Base-by-base conservation (phyloP, 2,797 vertebrate genomes). In the Catamblyrhynchus diadema region DNA sequence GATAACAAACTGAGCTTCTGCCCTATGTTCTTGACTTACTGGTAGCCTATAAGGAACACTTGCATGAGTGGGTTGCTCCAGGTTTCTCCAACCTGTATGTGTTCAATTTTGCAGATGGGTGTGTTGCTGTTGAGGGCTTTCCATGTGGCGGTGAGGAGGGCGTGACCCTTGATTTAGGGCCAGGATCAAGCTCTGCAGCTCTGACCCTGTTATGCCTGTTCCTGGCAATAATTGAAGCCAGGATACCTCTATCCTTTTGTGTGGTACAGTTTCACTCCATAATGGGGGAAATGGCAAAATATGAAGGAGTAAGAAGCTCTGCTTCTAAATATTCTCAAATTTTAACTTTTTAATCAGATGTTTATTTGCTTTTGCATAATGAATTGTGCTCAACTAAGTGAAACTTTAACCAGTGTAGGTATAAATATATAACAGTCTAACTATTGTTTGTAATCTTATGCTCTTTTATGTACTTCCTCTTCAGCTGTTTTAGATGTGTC, bases 71-170 rank as follows among this genome's bases (percentile, higher is more conserved):
- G 12, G 6, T 56, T 56, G 15, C 41, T 41, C 61, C 61, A 27
- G 4, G 22, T 59, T 53, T 66, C 32, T 50, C 9, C n/a, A 69
- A 1, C 8, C 53, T 8, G 5, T 14, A 2, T 62, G 22, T 33
- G 39, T 62, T 80, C 28, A 12, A 5, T 2, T 8, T 48, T 53
- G n/a, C 32, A 64, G 35, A 54, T 0, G 2, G 24, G 6, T 3
- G 1, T 2, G 0, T 32, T 89, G 39, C 20, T 1, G 0, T 57
- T 35, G 30, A 32, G 44, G 27, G 32, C 24, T 73, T 15, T 62
- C 14, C 0, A 1, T 20, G 25, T 37, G 35, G 30, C 60, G 12
- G 25, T 44, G 61, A 32, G 32, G 19, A 62, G 61, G 9, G 18
- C 5, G 14, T 2, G 8, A 67, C 8, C 19, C 18, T 21, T 0